Percentiles rank a stretch among this genome's conserved stretches.
Conservation (phyloP, 1,140 invertebrate species). For the Oryctes rhinoceros region DNA sequence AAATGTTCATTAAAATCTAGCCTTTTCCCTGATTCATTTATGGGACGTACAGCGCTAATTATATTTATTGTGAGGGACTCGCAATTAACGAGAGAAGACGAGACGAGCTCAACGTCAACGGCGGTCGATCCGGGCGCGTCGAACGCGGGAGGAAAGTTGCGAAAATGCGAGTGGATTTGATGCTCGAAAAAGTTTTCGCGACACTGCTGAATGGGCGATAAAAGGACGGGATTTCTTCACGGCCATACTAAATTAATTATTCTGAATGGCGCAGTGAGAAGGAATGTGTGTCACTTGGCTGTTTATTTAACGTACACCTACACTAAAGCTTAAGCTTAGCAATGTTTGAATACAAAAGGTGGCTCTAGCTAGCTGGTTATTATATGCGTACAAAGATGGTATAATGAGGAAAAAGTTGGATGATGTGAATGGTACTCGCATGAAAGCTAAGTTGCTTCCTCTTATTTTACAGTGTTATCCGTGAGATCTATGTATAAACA, state of each 20-base stretch:
- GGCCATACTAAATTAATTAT: constrained; percentile 28
- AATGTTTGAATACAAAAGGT: neutral
- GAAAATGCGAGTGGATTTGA: neutral
- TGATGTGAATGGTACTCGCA: neutral
- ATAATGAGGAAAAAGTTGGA: constrained; percentile 7
- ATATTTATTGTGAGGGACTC: constrained; percentile 22
- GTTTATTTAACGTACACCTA: constrained; percentile 3
- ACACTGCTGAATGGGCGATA: constrained; percentile 3
- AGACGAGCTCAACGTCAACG: neutral
- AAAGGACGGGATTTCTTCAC: constrained; percentile 25
- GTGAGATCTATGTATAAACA: neutral
- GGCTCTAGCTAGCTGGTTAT: neutral
- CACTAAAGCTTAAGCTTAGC: neutral
- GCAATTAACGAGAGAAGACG: constrained; percentile 1
- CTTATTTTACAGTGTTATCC: neutral
- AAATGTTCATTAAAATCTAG: constrained; percentile 36
- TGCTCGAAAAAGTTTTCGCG: neutral
- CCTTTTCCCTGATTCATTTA: constrained; percentile 17
- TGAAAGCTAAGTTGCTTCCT: neutral
- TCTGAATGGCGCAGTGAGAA: constrained; percentile 10
- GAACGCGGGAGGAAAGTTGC: neutral
- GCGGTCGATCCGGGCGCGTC: neutral
- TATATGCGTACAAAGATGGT: neutral
- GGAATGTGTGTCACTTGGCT: constrained; percentile 23
- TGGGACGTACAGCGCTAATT: constrained; percentile 29